These are phyloP conservation scores for Bagarius yarrelli DNA, from an alignment of 2,113 vertebrate species.

Conservation along the genomic window DNA sequence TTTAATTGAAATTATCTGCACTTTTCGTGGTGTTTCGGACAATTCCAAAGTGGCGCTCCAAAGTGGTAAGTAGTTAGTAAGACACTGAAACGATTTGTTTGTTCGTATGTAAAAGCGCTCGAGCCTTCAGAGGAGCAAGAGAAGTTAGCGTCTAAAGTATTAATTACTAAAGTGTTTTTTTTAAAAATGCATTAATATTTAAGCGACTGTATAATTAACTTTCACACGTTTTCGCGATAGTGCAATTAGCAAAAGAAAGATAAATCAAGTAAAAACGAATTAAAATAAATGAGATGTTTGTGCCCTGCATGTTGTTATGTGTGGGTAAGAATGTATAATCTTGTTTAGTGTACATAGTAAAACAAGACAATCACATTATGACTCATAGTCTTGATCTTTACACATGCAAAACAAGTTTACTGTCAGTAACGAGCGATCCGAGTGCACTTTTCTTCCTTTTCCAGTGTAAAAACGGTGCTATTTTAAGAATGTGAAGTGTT, in stretches of 20 bases:
- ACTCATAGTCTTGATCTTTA: background rate
- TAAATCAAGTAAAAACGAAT: too few relatives aligned
- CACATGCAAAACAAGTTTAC: background rate
- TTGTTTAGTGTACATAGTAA: background rate
- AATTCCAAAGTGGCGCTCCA: slow-evolving; percentile 71
- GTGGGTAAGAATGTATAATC: background rate
- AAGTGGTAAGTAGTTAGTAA: slow-evolving; percentile 61
- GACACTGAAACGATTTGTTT: background rate
- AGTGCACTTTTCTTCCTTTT: background rate
- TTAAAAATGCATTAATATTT: background rate
- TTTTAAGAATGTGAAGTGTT: background rate
- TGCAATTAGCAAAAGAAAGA: too few relatives aligned
- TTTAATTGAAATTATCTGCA: background rate
- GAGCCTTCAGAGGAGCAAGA: background rate
- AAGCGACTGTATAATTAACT: too few relatives aligned
- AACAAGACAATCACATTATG: background rate
- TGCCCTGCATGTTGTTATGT: too few relatives aligned
- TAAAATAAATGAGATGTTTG: background rate
- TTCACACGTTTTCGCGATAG: too few relatives aligned
- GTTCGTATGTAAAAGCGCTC: background rate
- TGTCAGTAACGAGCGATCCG: too few relatives aligned
- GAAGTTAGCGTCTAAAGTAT: background rate
- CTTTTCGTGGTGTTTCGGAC: slow-evolving; percentile 48
- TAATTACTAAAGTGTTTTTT: background rate
- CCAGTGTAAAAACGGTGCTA: background rate